Evolutionary conservation across 2,888 invertebrate genomes (phyloP).

Genomic region (Galerucella calmariensis): DNA sequence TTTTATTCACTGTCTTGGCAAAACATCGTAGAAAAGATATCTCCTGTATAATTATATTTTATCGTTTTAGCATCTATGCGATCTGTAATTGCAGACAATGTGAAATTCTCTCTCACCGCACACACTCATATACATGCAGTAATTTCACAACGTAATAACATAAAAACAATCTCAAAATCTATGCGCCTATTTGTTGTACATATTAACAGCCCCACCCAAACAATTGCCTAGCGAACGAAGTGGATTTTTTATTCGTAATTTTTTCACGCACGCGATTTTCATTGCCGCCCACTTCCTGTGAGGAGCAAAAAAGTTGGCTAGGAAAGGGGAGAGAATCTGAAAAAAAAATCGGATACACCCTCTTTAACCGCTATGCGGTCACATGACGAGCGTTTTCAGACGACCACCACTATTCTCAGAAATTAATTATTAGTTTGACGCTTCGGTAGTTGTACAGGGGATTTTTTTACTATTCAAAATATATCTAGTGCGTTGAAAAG

Average conservation of each 20-base stretch:
- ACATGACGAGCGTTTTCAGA: conserved; percentile 39
- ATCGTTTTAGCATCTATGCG: conserved; percentile 42
- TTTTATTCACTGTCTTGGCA: conserved; percentile 36
- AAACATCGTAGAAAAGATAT: conserved; percentile 39
- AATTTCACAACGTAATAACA: conserved; percentile 39
- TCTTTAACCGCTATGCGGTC: conserved; percentile 47
- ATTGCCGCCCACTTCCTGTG: conserved; percentile 60
- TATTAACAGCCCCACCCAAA: conserved; percentile 56
- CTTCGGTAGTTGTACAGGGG: conserved; percentile 28
- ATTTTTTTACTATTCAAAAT: not conserved
- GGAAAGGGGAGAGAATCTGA: conserved; percentile 42
- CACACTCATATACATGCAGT: conserved; percentile 41
- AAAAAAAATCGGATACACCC: conserved; percentile 47
- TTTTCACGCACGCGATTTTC: conserved; percentile 62
- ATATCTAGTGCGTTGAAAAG: too few species aligned
- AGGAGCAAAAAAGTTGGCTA: conserved; percentile 32
- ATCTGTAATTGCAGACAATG: conserved; percentile 43
- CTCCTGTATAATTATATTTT: conserved; percentile 45
- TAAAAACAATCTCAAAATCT: conserved; percentile 50
- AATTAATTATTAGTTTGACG: conserved; percentile 38
- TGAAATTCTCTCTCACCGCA: conserved; percentile 42
- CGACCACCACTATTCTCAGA: conserved; percentile 34
- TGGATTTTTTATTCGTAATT: conserved; percentile 61
- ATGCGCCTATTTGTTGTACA: conserved; percentile 57
- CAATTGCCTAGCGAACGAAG: conserved; percentile 55